Conservation (phyloP, 2,888 invertebrate species). For the Archips xylosteana region DNA sequence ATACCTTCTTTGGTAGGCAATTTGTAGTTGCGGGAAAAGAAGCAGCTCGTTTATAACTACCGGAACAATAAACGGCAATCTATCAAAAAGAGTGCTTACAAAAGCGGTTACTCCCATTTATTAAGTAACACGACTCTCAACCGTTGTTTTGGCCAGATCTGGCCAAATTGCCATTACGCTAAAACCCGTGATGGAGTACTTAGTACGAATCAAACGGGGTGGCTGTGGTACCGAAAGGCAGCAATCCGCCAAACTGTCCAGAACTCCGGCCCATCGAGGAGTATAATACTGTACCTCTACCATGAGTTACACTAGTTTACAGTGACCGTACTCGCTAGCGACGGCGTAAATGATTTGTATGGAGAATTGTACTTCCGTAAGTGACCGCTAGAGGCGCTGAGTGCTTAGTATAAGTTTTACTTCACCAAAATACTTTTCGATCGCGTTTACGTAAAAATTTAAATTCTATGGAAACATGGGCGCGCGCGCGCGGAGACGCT, state of each 20-base stretch:
- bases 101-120: slow-evolving; percentile 4
- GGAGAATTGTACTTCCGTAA: too few species aligned
- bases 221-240: slow-evolving; percentile 3
- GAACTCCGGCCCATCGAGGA: slow-evolving; percentile 48
- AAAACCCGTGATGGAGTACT: background rate
- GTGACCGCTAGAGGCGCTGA: too few species aligned
- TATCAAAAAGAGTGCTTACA: slow-evolving; percentile 3
- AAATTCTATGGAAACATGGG: too few species aligned
- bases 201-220: slow-evolving; percentile 4
- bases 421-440: too few species aligned
- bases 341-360: too few species aligned
- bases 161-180: too few species aligned
- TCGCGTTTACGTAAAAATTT: too few species aligned
- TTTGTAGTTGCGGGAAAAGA: background rate
- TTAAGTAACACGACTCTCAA: background rate
- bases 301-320: too few species aligned
- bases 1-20: slow-evolving; percentile 1
- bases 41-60: slow-evolving; percentile 5
- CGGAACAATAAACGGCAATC: slow-evolving; percentile 4
- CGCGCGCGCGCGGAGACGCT: too few species aligned
- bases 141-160: background rate
- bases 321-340: too few species aligned
- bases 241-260: background rate
- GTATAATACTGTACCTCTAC: too few species aligned
- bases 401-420: too few species aligned